Evolutionary conservation across 1,140 invertebrate genomes (phyloP).

Genomic region (Paralvinella palmiformis): DNA sequence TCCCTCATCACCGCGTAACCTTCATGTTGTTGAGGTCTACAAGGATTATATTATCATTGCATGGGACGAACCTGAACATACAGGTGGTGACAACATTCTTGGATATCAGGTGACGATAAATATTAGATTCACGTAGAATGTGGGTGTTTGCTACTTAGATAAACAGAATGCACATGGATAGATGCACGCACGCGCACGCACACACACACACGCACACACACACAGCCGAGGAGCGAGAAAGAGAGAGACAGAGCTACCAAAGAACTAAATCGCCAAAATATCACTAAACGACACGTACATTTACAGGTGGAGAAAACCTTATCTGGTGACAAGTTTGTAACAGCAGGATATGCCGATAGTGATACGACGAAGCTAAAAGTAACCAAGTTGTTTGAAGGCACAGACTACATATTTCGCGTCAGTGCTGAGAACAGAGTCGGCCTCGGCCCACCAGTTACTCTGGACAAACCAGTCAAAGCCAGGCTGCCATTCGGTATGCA

Average conservation of each 20-base stretch:
- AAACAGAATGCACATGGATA: too few relatives aligned
- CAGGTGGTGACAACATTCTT: slow-evolving; percentile 13
- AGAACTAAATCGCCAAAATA: too few relatives aligned
- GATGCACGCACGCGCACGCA: too few relatives aligned
- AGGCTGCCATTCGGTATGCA: slow-evolving; percentile 41
- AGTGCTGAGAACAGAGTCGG: slow-evolving; percentile 91
- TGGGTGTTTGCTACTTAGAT: too few relatives aligned
- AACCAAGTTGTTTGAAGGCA: slow-evolving; percentile 77
- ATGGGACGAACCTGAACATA: slow-evolving; percentile 9
- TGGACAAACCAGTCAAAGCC: slow-evolving; percentile 55
- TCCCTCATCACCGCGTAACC: slow-evolving; percentile 7
- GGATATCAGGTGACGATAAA: slow-evolving; percentile 16
- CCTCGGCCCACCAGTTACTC: slow-evolving; percentile 70
- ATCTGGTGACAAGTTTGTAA: slow-evolving; percentile 1
- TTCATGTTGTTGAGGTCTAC: slow-evolving; percentile 15
- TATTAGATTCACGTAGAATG: too few relatives aligned
- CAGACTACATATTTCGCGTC: slow-evolving; percentile 83
- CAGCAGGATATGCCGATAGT: slow-evolving; percentile 7
- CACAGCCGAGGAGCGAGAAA: too few relatives aligned
- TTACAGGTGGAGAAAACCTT: slow-evolving; percentile 20
- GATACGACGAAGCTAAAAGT: slow-evolving; percentile 6
- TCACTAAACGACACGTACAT: too few relatives aligned
- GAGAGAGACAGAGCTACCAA: too few relatives aligned
- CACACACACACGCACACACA: too few relatives aligned
- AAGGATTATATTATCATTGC: slow-evolving; percentile 15